Evolutionary conservation across 2,113 vertebrate genomes (phyloP), one percentile per base, ranked within the genome.

Genomic region (Eonycteris spelaea): DNA sequence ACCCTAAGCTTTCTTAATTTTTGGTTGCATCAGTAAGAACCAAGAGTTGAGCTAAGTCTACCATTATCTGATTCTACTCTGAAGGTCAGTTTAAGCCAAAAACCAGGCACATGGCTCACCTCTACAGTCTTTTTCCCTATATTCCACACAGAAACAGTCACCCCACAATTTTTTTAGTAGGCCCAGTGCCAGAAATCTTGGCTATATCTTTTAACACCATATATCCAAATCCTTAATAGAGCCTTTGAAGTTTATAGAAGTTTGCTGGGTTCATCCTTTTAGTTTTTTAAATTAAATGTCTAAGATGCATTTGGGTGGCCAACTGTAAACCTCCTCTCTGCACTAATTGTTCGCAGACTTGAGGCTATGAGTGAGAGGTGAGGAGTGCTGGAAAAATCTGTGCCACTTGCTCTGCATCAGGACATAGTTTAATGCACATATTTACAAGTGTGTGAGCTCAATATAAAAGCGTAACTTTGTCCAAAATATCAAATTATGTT

Each of bases 331-430:
- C 30, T 57, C 57, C 51, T 93, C 55, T 93, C 63, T 40, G 6
- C 68, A n/a, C 67, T 97, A 97, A 95, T 94, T 88, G 82, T 94
- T 90, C 96, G 80, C 92, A 97, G 94, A 95, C 85, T 68, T 53
- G 55, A 90, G 57, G 78, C 53, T 92, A 5, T 35, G 15, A 43
- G 45, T 61, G 22, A 4, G 19, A 53, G 22, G 43, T 14, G 15
- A 53, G 74, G 5, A 57, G 48, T 57, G 11, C 68, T 71, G 38
- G 51, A 90, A 86, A 94, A 86, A 59, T 75, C 33, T 51, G 6
- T 83, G 53, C 6, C 80, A 73, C 53, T 93, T 93, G 51, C 79
- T 95, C 71, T 90, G 9, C 74, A 95, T 71, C 30, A 79, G 84
- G 19, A 89, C 18, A 35, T 21, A 33, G 9, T 87, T 96, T 79